These are phyloP conservation scores for Pholis gunnellus DNA, from an alignment of 2,113 vertebrate genomes.

Conservation along the genomic window DNA sequence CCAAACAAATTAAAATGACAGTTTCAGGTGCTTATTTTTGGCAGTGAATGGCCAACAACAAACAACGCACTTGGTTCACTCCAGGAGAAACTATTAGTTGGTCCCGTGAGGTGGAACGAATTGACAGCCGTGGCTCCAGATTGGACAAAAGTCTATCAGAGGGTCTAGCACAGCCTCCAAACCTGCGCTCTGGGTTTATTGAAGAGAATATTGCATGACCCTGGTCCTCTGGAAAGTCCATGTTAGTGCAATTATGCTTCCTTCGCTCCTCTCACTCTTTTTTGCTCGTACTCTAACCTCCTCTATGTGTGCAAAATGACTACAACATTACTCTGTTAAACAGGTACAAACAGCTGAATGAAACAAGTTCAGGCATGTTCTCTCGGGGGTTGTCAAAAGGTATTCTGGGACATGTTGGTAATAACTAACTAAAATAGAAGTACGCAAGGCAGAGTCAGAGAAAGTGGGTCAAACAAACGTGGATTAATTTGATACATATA, in stretches of 20 bases:
- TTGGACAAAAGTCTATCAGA: slow-evolving; percentile 29
- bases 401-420: slow-evolving; percentile 19
- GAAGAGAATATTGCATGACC: slow-evolving; percentile 26
- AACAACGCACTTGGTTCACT: slow-evolving; percentile 58
- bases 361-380: not conserved
- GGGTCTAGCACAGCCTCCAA: slow-evolving; percentile 28
- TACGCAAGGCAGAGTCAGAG: not conserved
- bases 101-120: slow-evolving; percentile 60
- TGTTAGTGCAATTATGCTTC: slow-evolving; percentile 3
- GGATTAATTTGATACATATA: not conserved
- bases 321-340: not conserved
- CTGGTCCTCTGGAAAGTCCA: not conserved
- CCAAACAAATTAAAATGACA: not conserved
- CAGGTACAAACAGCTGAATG: not conserved
- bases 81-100: slow-evolving; percentile 64
- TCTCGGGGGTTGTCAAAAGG: not conserved
- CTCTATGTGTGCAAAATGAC: not conserved
- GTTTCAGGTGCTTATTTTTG: slow-evolving; percentile 18
- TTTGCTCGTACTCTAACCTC: not conserved
- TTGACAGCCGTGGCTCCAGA: slow-evolving; percentile 46
- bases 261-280: not conserved
- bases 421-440: not conserved
- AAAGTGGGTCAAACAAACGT: not conserved
- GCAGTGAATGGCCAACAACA: slow-evolving; percentile 43
- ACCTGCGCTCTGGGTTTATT: slow-evolving; percentile 16